Conservation (phyloP, 2,888 invertebrate species). For the Gastrophysa polygoni region DNA sequence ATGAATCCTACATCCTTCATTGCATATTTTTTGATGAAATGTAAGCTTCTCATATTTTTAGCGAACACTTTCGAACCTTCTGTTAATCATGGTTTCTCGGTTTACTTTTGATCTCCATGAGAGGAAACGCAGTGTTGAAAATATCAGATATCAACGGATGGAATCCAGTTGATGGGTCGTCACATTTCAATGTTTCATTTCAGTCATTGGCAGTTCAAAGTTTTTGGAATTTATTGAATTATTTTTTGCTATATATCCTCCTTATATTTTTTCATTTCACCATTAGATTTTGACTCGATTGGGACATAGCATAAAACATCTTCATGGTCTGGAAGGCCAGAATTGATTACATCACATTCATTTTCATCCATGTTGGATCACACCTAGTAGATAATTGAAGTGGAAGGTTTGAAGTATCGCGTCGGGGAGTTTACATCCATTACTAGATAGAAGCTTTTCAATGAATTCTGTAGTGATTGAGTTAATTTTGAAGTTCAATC, state of each 20-base stretch:
- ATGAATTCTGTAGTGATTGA: background rate
- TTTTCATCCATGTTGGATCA: slow-evolving; percentile 1
- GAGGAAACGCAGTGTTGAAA: background rate
- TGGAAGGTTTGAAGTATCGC: background rate
- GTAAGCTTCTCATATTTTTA: no score
- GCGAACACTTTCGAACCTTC: no score
- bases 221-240: background rate
- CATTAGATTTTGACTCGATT: background rate
- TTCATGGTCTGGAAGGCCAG: background rate
- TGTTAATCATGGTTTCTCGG: no score
- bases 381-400: slow-evolving; percentile 5
- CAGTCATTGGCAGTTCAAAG: background rate
- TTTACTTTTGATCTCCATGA: no score
- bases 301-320: slow-evolving; percentile 1
- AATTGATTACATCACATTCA: slow-evolving; percentile 4
- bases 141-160: background rate
- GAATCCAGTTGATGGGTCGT: background rate
- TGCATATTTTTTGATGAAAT: no score
- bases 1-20: no score
- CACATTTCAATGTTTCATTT: background rate
- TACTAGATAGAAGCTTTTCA: background rate
- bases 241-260: background rate
- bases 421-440: slow-evolving; percentile 6
- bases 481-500: background rate
- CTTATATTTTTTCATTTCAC: background rate